These are phyloP conservation scores for Syngnathoides biaculeatus DNA, from an alignment of 2,113 vertebrate genomes.

Conservation along the genomic window DNA sequence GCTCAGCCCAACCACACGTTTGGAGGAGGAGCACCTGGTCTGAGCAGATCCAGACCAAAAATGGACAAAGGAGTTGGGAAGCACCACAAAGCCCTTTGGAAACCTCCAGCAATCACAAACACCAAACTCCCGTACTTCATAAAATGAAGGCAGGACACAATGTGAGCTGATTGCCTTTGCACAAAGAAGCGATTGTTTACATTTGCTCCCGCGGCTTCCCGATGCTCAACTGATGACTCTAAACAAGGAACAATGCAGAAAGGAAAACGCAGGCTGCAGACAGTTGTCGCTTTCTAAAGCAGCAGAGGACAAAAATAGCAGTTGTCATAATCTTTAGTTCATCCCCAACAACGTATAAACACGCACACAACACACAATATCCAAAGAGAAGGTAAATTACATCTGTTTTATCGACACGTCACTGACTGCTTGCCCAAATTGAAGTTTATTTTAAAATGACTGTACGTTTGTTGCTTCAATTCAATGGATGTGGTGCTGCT, in stretches of 20 bases:
- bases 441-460: too few relatives aligned
- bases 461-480: too few relatives aligned
- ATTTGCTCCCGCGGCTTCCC: conserved; percentile 36
- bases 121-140: conserved; percentile 67
- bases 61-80: conserved; percentile 53
- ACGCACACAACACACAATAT: too few relatives aligned
- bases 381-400: too few relatives aligned
- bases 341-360: too few relatives aligned
- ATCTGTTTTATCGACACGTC: too few relatives aligned
- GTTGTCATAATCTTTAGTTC: not conserved
- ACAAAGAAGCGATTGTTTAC: conserved; percentile 70
- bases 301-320: conserved; percentile 4
- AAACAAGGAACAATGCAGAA: conserved; percentile 23
- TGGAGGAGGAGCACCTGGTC: conserved; percentile 59
- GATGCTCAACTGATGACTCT: conserved; percentile 33
- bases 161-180: conserved; percentile 41
- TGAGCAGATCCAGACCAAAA: conserved; percentile 36
- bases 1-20: conserved; percentile 53
- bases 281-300: conserved; percentile 33
- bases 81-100: conserved; percentile 52
- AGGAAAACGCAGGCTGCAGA: conserved; percentile 11
- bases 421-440: too few relatives aligned
- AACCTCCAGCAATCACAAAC: conserved; percentile 51
- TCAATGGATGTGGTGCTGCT: too few relatives aligned
- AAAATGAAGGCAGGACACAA: conserved; percentile 61